Base-by-base conservation (phyloP, 2,113 vertebrate genomes). In the Takifugu flavidus region DNA sequence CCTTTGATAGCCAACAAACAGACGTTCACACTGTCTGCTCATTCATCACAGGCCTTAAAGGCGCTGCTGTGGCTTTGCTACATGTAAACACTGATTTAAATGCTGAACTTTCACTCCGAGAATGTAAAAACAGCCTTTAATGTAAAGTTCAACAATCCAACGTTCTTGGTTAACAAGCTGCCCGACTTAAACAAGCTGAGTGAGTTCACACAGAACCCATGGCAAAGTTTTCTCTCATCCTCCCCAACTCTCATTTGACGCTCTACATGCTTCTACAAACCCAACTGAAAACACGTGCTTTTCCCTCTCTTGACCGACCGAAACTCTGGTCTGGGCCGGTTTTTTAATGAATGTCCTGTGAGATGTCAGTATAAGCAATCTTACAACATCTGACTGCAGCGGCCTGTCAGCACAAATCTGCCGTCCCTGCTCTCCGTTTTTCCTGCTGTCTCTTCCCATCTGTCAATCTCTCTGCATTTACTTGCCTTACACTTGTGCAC, bases 351-450 rank as follows among this genome's bases (percentile, higher is more conserved):
- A 74, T 72, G 53, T 50, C 20, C 13, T 56, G 65, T 14, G 49
- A 74, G 68, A 49, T 77, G 78, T 79, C 34, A 50, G 68, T 66
- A 62, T 39, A 77, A 82, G 65, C 63, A 72, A 72, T 75, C 63
- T 14, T 65, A 65, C 63, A 73, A 83, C 65, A 78, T 88, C 74
- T 43, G 70, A 78, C 74, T 20, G 62, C 8, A 75, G 63, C 81
- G 80, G 84, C 62, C 81, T 84, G 84, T 74, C 80, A 71, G 73
- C 78, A 82, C 67, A 88, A 82, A 84, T 88, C 70, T 77, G 75
- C 73, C 83, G 73, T 66, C 72, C 72, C 56, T 44, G 69, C 71
- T 77, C 65, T 69, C 54, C 58, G 43, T 63, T 53, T 62, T 58
- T 72, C 65, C 71, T 66, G 72, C 62, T 52, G 66, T 79, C 74